phyloP scores from a whole-genome alignment of 2,888 invertebrate genomes.

The Eristalinus sepulchralis region DNA sequence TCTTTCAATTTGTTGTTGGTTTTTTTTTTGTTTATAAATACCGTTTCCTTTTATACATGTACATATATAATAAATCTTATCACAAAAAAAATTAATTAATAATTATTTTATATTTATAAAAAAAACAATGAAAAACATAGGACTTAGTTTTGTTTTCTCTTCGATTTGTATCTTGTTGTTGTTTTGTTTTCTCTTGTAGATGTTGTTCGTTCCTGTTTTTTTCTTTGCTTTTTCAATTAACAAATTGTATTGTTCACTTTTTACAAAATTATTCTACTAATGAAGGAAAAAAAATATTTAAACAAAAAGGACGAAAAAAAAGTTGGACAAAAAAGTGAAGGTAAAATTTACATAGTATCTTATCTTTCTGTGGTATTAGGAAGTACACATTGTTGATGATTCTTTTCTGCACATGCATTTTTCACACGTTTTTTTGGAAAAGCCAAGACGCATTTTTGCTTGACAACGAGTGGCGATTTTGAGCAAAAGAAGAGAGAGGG shows the following conservation, averaged over 20 bases:
- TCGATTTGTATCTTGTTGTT: constrained; percentile 42
- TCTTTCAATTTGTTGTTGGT: constrained; percentile 50
- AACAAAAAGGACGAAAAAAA: constrained; percentile 40
- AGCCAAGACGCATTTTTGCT: neutral
- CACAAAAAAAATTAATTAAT: constrained; percentile 68
- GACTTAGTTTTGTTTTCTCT: constrained; percentile 46
- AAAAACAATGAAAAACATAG: constrained; percentile 63
- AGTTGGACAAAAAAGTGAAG: constrained; percentile 62
- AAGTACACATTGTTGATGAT: constrained; percentile 55
- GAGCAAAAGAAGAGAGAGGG: neutral
- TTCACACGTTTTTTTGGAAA: constrained; percentile 11
- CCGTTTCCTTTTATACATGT: constrained; percentile 63
- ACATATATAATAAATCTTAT: constrained; percentile 71
- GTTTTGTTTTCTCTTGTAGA: constrained; percentile 21
- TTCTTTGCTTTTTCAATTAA: constrained; percentile 39
- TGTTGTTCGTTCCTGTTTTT: constrained; percentile 56
- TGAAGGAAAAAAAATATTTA: constrained; percentile 29
- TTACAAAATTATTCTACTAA: constrained; percentile 67
- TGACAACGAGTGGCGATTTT: neutral
- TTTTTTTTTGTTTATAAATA: constrained; percentile 64
- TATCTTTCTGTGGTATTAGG: constrained; percentile 60
- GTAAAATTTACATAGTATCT: constrained; percentile 59
- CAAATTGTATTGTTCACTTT: constrained; percentile 64
- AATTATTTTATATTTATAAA: constrained; percentile 63
- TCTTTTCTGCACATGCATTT: constrained; percentile 37